Percentiles rank a stretch among this genome's conserved stretches.
phyloP scores from a whole-genome alignment of 2,888 invertebrate species.

The Conchocele bisecta region DNA sequence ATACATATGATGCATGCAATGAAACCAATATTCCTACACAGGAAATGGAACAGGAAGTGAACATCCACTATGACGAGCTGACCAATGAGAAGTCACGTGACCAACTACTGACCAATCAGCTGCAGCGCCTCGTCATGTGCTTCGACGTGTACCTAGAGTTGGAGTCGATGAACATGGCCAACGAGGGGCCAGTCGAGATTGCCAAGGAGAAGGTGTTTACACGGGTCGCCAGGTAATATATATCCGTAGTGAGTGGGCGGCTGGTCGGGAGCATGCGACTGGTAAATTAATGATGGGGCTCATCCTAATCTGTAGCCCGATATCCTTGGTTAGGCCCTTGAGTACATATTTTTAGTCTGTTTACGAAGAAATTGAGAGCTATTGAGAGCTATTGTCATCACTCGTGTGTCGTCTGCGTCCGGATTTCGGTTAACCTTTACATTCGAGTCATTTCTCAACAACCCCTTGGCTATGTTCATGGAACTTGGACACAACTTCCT shows the following conservation, averaged over 20 bases:
- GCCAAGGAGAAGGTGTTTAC: constrained; percentile 91
- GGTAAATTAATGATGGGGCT: background rate
- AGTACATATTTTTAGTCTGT: no score
- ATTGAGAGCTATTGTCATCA: no score
- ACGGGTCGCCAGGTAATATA: constrained; percentile 70
- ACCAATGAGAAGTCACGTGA: constrained; percentile 79
- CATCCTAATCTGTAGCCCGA: no score
- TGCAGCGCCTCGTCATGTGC: constrained; percentile 90
- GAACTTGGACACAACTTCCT: no score
- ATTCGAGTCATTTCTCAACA: no score
- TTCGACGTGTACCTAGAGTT: constrained; percentile 95
- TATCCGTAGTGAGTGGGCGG: no score
- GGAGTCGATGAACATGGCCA: constrained; percentile 84
- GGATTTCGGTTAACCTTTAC: no score
- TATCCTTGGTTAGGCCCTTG: no score
- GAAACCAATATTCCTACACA: constrained; percentile 76
- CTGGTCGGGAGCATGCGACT: no score
- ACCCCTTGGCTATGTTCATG: no score
- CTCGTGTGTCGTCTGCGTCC: no score
- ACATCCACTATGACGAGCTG: constrained; percentile 85
- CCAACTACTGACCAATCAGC: constrained; percentile 89
- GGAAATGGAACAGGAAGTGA: constrained; percentile 89
- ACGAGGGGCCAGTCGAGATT: constrained; percentile 85
- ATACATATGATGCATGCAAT: no score
- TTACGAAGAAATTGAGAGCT: background rate